Percentiles rank a stretch among this genome's conserved stretches.
phyloP scores from a whole-genome alignment of 2,888 invertebrate species.

The Dorcus hopei region DNA sequence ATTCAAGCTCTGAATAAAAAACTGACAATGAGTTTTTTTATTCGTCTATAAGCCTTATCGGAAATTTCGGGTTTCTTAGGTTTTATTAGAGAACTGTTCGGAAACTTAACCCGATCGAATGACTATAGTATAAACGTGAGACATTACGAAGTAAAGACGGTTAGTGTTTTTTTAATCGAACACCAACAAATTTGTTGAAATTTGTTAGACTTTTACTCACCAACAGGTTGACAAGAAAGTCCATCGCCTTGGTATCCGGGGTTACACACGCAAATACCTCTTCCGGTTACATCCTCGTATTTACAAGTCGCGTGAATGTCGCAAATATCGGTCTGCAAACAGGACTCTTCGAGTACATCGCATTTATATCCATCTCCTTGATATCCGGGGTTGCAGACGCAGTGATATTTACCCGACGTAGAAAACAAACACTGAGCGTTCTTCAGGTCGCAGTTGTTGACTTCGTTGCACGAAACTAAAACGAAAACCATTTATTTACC shows the following conservation, averaged over 20 bases:
- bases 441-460: constrained; percentile 72
- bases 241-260: constrained; percentile 55
- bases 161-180: too few relatives aligned
- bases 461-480: constrained; percentile 69
- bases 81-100: too few relatives aligned
- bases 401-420: constrained; percentile 79
- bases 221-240: constrained; percentile 44
- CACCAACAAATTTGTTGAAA: too few relatives aligned
- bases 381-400: constrained; percentile 54
- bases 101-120: too few relatives aligned
- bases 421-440: constrained; percentile 71
- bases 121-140: too few relatives aligned
- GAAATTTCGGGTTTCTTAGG: too few relatives aligned
- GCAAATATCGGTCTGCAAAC: constrained; percentile 55
- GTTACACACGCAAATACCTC: constrained; percentile 49
- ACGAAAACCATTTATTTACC: constrained; percentile 24
- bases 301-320: constrained; percentile 59
- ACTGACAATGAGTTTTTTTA: too few relatives aligned
- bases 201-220: background rate
- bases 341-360: constrained; percentile 49
- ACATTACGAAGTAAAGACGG: too few relatives aligned
- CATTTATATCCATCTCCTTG: constrained; percentile 54
- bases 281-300: constrained; percentile 46
- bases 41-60: too few relatives aligned
- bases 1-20: too few relatives aligned